phyloP scores from a whole-genome alignment of 2,888 invertebrate genomes.

The Tipula confusa region DNA sequence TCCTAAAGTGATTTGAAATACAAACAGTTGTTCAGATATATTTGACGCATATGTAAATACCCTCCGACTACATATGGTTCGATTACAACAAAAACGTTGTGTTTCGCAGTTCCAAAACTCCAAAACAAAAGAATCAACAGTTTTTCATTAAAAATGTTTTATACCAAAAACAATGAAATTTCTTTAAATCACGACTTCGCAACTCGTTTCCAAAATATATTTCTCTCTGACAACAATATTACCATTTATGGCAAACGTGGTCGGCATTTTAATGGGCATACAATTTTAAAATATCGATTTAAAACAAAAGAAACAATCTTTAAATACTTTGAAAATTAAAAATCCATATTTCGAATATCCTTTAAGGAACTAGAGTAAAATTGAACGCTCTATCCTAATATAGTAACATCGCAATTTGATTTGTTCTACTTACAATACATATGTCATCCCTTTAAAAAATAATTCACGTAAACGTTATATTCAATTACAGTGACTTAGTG shows the following conservation, averaged over 20 bases:
- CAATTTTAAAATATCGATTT: not conserved
- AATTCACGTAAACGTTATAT: not conserved
- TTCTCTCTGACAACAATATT: not conserved
- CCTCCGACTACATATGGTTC: no score
- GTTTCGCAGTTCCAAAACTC: no score
- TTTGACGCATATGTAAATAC: no score
- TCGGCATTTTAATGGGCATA: not conserved
- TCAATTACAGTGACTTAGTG: not conserved
- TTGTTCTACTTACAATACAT: not conserved
- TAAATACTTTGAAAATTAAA: not conserved
- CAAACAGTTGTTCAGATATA: no score
- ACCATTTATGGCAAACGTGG: not conserved
- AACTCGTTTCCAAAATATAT: not conserved
- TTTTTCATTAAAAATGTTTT: no score
- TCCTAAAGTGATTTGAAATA: no score
- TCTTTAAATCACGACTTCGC: not conserved
- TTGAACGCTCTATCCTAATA: no score
- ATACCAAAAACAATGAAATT: not conserved
- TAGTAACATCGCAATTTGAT: not conserved
- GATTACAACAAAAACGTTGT: no score
- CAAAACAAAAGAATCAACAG: no score
- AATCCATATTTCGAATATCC: not conserved
- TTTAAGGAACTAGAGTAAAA: not conserved
- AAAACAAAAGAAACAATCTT: no score
- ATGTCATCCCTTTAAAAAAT: not conserved